Conservation (phyloP, 2,113 vertebrate genomes). For the Cheirogaleus medius region DNA sequence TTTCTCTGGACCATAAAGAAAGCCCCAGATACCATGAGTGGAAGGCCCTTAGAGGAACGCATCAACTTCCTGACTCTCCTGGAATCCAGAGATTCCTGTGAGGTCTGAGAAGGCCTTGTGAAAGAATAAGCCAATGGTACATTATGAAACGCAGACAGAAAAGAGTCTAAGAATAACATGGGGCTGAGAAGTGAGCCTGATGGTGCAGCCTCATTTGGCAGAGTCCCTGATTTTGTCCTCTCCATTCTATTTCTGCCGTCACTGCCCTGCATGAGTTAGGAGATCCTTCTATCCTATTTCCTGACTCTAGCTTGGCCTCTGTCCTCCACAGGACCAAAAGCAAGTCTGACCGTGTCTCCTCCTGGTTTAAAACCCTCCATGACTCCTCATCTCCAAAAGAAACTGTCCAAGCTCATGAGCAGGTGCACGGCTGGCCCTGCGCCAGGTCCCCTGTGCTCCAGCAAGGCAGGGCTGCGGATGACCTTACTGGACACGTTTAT, state of each 20-base stretch:
- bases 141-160: background rate
- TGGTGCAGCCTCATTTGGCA: too few relatives aligned
- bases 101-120: background rate
- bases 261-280: background rate
- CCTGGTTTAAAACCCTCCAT: background rate
- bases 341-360: background rate
- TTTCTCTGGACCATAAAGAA: background rate
- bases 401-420: background rate
- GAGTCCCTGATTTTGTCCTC: background rate
- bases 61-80: background rate
- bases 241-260: background rate
- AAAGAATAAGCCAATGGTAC: background rate
- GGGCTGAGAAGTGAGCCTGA: background rate
- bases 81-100: background rate
- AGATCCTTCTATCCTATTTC: background rate
- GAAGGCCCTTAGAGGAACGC: background rate
- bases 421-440: too few relatives aligned
- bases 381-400: background rate
- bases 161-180: background rate
- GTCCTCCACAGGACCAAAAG: background rate
- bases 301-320: background rate
- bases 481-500: background rate
- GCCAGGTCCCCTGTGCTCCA: background rate
- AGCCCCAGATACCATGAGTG: background rate
- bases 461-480: background rate